Evolutionary conservation across 2,113 vertebrate species (phyloP).

Genomic region (Halichoerus grypus): DNA sequence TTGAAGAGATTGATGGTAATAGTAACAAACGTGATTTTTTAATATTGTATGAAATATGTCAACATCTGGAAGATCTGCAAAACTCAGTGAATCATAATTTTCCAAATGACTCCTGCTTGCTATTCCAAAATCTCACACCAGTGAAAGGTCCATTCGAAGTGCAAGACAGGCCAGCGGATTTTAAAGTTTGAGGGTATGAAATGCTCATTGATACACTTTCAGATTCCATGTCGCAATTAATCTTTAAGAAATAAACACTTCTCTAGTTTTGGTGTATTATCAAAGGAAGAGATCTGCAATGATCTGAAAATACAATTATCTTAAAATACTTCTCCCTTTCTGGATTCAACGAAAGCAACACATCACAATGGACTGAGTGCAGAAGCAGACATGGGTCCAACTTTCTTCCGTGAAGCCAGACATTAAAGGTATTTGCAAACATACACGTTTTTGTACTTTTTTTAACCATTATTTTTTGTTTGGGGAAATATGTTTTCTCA

Average conservation of each 20-base stretch:
- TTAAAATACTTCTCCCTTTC: background rate
- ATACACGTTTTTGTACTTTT: background rate
- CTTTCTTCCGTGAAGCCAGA: background rate
- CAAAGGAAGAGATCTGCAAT: background rate
- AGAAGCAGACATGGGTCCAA: background rate
- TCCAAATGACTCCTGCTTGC: background rate
- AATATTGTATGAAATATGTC: background rate
- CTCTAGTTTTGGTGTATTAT: background rate
- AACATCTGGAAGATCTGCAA: background rate
- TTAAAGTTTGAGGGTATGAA: fast-evolving
- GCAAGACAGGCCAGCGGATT: background rate
- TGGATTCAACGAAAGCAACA: background rate
- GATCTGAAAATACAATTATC: background rate
- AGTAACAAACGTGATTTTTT: background rate
- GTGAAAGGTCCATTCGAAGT: background rate
- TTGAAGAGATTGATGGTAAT: background rate
- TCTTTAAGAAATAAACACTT: background rate
- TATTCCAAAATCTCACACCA: background rate
- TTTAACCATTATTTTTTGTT: background rate
- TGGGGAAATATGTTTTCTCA: background rate
- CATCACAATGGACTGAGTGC: background rate
- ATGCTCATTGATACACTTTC: background rate
- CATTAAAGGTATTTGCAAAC: background rate
- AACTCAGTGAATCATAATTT: background rate
- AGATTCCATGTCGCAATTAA: background rate